Conservation (phyloP, 1,140 invertebrate genomes). For the Lepidurus couesii region DNA sequence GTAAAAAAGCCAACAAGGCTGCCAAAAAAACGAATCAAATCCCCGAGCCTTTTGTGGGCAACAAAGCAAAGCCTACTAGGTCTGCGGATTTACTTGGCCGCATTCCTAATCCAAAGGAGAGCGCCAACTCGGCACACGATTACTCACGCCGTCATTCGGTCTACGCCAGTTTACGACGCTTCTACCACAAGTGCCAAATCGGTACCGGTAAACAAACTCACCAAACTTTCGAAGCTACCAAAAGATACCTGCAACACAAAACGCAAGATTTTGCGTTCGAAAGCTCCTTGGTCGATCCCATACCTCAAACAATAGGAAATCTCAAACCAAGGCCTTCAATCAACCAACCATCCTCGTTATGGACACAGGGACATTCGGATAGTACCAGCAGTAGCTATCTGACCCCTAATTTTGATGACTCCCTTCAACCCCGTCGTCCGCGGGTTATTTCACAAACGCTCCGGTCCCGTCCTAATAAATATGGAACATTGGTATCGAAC, state of each 20-base stretch:
- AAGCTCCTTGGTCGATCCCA: background rate
- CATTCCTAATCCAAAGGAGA: no score
- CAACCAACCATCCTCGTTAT: background rate
- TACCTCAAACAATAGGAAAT: no score
- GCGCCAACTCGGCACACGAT: background rate
- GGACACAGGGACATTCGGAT: background rate
- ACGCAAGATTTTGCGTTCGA: background rate
- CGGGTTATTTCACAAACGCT: background rate
- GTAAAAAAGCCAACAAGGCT: slow-evolving; percentile 28
- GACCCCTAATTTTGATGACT: background rate
- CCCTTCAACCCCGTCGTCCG: no score
- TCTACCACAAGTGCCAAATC: slow-evolving; percentile 6
- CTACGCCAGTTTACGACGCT: background rate
- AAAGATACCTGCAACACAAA: background rate
- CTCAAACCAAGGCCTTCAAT: background rate
- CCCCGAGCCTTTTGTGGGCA: background rate
- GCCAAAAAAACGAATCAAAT: slow-evolving; percentile 26
- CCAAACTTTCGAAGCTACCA: background rate
- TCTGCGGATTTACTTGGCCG: background rate
- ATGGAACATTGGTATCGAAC: background rate
- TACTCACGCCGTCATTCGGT: background rate
- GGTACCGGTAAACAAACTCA: background rate
- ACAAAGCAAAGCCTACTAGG: background rate
- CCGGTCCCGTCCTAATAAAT: background rate
- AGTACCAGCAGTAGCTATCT: slow-evolving; percentile 27